phyloP scores from a whole-genome alignment of 2,797 vertebrate genomes.

The Platyrinchus mystaceus region DNA sequence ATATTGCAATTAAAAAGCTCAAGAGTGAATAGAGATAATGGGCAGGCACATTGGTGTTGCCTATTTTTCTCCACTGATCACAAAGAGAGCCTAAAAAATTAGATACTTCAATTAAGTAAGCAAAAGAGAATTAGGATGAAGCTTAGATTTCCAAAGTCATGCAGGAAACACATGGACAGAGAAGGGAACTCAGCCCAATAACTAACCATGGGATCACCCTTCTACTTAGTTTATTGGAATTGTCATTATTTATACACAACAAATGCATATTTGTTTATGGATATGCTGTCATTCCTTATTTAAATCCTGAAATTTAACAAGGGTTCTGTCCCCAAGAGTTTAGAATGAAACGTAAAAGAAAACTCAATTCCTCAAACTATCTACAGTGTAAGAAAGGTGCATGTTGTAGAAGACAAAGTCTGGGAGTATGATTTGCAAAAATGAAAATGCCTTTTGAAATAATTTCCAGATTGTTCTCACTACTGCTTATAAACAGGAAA shows the following conservation, averaged over 20 bases:
- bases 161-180: neutral
- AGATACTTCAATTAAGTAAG: neutral
- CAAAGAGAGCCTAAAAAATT: neutral
- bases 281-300: neutral
- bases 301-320: neutral
- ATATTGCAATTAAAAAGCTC: neutral
- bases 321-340: neutral
- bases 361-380: neutral
- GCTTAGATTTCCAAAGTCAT: neutral
- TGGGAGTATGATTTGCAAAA: neutral
- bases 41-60: neutral
- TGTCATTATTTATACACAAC: neutral
- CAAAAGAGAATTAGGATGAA: neutral
- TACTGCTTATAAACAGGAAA: constrained; percentile 64
- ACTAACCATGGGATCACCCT: neutral
- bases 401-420: neutral
- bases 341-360: neutral
- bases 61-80: neutral
- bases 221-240: neutral
- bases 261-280: neutral
- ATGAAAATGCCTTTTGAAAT: constrained; percentile 43
- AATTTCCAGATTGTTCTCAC: neutral
- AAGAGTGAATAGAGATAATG: neutral
- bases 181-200: neutral
- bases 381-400: neutral